phyloP scores from a whole-genome alignment of 2,797 vertebrate species.

The Sebastolobus alascanus region DNA sequence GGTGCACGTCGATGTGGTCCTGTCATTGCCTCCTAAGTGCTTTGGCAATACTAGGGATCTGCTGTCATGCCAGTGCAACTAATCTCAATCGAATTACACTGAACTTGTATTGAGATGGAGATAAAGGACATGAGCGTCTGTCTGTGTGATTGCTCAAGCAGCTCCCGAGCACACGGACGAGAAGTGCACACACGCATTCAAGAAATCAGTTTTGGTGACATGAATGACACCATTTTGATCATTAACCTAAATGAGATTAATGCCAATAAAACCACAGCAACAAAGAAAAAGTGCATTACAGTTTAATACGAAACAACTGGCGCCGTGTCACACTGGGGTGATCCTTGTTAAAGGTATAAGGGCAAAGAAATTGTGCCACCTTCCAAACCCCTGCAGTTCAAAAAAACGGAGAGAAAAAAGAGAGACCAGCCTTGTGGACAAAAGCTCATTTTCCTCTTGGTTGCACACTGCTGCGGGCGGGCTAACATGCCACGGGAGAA shows the following conservation, averaged over 20 bases:
- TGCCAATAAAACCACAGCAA: conserved; percentile 12
- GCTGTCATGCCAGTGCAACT: conserved; percentile 86
- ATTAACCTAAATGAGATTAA: conserved; percentile 34
- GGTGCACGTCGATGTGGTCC: conserved; percentile 75
- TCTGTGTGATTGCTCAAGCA: conserved; percentile 67
- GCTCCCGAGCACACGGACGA: conserved; percentile 8
- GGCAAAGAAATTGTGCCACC: conserved; percentile 66
- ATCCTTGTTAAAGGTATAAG: conserved; percentile 67
- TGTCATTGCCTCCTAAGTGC: conserved; percentile 88
- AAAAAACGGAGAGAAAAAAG: conserved; percentile 62
- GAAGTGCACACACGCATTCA: conserved; percentile 5
- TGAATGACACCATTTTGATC: conserved; percentile 28
- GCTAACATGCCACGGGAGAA: conserved; percentile 81
- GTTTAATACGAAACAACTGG: conserved; percentile 46
- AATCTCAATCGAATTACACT: conserved; percentile 87
- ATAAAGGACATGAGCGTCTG: conserved; percentile 75
- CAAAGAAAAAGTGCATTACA: conserved; percentile 18
- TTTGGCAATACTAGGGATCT: conserved; percentile 86
- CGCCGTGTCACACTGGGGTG: conserved; percentile 49
- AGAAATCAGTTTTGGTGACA: conserved; percentile 21
- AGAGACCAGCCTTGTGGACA: conserved; percentile 79
- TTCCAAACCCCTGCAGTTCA: conserved; percentile 72
- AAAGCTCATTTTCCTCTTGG: conserved; percentile 86
- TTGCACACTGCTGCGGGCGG: conserved; percentile 82
- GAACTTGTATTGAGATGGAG: conserved; percentile 81